Base-by-base conservation (phyloP, 2,888 invertebrate genomes). In the Spatulosminthurus flaviceps region DNA sequence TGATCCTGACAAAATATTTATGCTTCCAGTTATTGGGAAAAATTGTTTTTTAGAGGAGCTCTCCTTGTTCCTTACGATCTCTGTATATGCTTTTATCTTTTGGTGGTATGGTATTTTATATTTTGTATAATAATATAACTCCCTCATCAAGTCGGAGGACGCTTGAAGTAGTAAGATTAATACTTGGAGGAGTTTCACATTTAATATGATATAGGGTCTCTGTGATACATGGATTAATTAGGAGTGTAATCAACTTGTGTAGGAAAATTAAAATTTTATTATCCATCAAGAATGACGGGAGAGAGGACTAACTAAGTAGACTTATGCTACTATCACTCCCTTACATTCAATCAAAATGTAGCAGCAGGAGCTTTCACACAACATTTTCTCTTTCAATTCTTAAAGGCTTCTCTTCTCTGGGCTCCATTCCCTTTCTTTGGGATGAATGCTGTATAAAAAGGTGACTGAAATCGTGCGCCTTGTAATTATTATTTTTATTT, bases 1-100 rank as follows among this genome's bases (percentile, higher is more conserved):
- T 34, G 34, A 7, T n/a, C 34, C 71, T 71, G 71, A 71, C 71
- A 71, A 71, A 71, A 71, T 71, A 71, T 71, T 71, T 71, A 71
- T 71, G 9, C 22, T 71, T 71, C n/a, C 71, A 71, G n/a, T 71
- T 41, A 42, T 71, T 29, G 34, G 28, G 70, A 70, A 70, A 70
- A 64, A n/a, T 64, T 16, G 19, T 64, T 60, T 13, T 60, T 13
- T 4, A 34, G 34, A 21, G n/a, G 64, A 13, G 60, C 4, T 60
- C 16, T 60, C n/a, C 60, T 60, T 19, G 60, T 2, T 22, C n/a
- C 60, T 19, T 60, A 22, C n/a, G 60, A n/a, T n/a, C n/a, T n/a
- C n/a, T n/a, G n/a, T n/a, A n/a, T n/a, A n/a, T n/a, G n/a, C n/a
- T n/a, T n/a, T n/a, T n/a, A n/a, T n/a, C n/a, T n/a, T n/a, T n/a